Base-by-base conservation (phyloP, 2,113 vertebrate genomes). In the Hymenochirus boettgeri region DNA sequence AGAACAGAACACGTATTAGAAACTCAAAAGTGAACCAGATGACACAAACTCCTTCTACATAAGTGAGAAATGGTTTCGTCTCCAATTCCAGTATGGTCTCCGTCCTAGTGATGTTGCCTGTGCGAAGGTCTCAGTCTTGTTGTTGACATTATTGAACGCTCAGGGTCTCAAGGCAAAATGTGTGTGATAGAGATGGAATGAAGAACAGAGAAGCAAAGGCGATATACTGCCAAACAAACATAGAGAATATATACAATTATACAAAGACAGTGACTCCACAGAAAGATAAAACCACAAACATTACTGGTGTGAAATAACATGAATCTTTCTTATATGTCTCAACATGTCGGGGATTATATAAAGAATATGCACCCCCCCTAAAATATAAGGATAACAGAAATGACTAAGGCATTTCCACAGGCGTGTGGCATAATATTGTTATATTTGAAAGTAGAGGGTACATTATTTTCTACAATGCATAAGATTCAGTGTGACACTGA, bases 131-230 rank as follows among this genome's bases (percentile, higher is more conserved):
- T 96, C 92, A 0, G 94, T 94, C 79, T 82, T 90, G 88, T 93
- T 97, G 83, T 86, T 72, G 75, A 96, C 86, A 37, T 88, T 89
- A 88, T 97, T 97, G 87, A 98, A 97, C 75, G 92, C 87, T 98
- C 94, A 1, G 94, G 1, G 95, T 98, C 89, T 98, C 94, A 92
- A 98, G 90, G 88, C 95, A 98, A 89, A 98, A 97, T 35, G 95
- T 98, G 73, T 94, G 95, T 86, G 96, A 95, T 85, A 94, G 96
- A 84, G 97, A 88, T 84, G 97, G 93, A 85, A 97, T 98, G 90
- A 98, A 97, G 84, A 96, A 96, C 25, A 89, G 85, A 0, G 87
- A 89, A 73, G 84, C 87, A 12, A 89, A 88, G 51, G 95, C 94
- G 70, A 95, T 91, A 69, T 98, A 98, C 95, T 96, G 79, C 3